A percentile compares a stretch with the other conserved stretches of the same genome.
Evolutionary conservation across 2,888 invertebrate genomes (phyloP).

Genomic region (Patella pellucida): DNA sequence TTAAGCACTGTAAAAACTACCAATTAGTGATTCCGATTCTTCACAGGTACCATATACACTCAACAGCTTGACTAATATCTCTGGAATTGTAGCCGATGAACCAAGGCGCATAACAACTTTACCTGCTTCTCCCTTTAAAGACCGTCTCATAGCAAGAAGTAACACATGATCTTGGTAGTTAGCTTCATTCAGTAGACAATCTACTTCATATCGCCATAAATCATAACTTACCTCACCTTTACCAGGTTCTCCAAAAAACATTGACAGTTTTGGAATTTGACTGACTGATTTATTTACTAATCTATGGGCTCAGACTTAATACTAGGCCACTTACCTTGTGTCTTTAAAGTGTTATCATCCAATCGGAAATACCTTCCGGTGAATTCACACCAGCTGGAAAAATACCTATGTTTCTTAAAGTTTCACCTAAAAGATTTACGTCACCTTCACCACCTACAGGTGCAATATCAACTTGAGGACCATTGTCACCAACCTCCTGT

Average conservation of each 20-base stretch:
- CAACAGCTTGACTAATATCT: neutral
- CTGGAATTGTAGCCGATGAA: neutral
- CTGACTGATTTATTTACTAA: no score
- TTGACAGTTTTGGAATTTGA: neutral
- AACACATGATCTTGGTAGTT: neutral
- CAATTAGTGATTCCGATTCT: neutral
- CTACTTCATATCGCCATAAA: neutral
- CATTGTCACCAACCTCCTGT: no score
- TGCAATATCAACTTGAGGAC: no score
- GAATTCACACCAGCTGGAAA: neutral
- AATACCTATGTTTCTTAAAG: neutral
- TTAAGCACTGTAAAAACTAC: no score
- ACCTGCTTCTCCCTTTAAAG: conserved; percentile 20
- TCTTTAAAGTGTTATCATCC: no score
- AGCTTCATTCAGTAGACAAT: neutral
- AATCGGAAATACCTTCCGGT: neutral
- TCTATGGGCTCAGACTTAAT: neutral
- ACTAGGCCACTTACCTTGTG: conserved; percentile 1
- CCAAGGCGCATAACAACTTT: no score
- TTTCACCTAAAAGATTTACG: neutral
- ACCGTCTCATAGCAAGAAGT: conserved; percentile 19
- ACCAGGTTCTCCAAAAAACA: neutral
- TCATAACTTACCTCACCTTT: neutral
- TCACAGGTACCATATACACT: neutral
- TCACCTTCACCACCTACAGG: neutral